Conservation (phyloP, 2,888 invertebrate genomes). For the Coenonympha arcania region DNA sequence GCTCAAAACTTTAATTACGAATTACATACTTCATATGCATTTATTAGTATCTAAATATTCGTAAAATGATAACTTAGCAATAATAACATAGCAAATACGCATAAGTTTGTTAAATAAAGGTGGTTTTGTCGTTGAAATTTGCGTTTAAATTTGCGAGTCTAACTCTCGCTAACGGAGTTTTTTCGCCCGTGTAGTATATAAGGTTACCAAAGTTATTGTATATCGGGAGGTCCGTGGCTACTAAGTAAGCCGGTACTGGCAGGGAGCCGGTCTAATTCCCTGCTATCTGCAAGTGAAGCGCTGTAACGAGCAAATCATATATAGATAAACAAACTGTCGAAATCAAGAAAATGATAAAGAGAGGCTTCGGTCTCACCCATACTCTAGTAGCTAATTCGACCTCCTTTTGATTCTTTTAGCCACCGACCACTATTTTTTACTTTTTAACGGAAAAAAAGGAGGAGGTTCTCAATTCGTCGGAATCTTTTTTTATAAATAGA, state of each 20-base stretch:
- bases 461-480: too few relatives aligned
- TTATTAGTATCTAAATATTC: background rate
- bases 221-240: conserved; percentile 66
- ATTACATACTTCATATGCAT: background rate
- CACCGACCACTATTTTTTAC: too few relatives aligned
- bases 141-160: conserved; percentile 36
- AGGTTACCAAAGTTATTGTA: fast-evolving
- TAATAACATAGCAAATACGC: background rate
- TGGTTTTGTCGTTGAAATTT: conserved; percentile 20
- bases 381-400: conserved; percentile 68
- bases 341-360: conserved; percentile 64
- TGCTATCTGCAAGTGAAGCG: too few relatives aligned
- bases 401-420: conserved; percentile 51
- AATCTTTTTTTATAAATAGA: too few relatives aligned
- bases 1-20: background rate
- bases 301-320: too few relatives aligned
- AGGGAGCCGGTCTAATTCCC: too few relatives aligned
- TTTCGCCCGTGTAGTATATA: conserved; percentile 31
- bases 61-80: background rate
- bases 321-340: conserved; percentile 58
- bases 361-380: conserved; percentile 64
- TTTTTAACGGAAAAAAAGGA: too few relatives aligned
- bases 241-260: conserved; percentile 63
- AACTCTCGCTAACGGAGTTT: conserved; percentile 53
- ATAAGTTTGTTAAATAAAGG: background rate